These are phyloP conservation scores for Epizoanthus rinbou DNA, from an alignment of 92 coral and sea anemone species.

Conservation along the genomic window DNA sequence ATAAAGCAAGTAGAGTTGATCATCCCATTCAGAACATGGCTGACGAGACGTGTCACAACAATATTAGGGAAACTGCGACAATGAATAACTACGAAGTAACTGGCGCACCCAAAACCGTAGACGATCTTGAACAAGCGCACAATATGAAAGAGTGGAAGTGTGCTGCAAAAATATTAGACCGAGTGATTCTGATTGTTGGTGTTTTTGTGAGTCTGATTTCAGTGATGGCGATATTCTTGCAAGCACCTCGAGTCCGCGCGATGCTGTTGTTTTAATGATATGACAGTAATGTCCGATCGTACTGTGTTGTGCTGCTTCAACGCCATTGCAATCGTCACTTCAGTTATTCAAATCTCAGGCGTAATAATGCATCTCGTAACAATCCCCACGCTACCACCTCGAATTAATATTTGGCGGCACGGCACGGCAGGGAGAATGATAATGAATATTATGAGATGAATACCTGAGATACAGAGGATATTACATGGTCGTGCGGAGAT, in stretches of 20 bases:
- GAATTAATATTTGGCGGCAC: too few species aligned
- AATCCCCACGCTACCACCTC: too few species aligned
- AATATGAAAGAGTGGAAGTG: constrained; percentile 74
- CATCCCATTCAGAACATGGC: constrained; percentile 20
- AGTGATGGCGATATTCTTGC: constrained; percentile 69
- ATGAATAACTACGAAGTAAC: constrained; percentile 20
- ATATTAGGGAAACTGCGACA: constrained; percentile 49
- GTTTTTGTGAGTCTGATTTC: constrained; percentile 60
- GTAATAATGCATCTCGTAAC: too few species aligned
- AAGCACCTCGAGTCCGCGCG: constrained; percentile 79
- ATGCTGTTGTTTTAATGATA: constrained; percentile 33
- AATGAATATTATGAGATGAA: too few species aligned
- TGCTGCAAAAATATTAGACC: constrained; percentile 80
- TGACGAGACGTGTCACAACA: constrained; percentile 35
- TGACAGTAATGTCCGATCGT: too few species aligned
- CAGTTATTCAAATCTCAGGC: too few species aligned
- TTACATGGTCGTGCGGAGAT: too few species aligned
- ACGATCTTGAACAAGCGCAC: constrained; percentile 19
- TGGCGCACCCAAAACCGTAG: neutral
- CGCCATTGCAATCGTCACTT: too few species aligned
- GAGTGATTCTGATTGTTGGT: constrained; percentile 68
- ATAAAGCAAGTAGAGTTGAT: neutral
- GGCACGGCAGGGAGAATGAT: too few species aligned
- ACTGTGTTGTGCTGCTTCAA: too few species aligned
- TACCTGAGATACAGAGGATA: too few species aligned